Conservation (phyloP, 2,888 invertebrate species). For the Cremastobaeus sp. region DNA sequence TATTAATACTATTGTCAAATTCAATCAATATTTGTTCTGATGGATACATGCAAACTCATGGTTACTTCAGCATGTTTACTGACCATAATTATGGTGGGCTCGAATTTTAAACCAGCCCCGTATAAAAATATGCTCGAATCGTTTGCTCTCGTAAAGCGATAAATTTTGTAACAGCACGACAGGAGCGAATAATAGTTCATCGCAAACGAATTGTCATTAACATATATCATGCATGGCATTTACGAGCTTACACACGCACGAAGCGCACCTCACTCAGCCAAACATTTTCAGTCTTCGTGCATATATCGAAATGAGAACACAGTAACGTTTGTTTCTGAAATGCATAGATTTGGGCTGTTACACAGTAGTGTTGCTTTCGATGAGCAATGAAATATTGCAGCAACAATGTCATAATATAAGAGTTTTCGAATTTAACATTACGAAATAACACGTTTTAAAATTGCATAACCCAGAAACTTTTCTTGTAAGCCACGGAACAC, state of each 20-base stretch:
- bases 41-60: slow-evolving; percentile 23
- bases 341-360: slow-evolving; percentile 47
- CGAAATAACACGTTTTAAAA: too few relatives aligned
- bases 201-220: slow-evolving; percentile 58
- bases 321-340: slow-evolving; percentile 43
- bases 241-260: slow-evolving; percentile 55
- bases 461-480: too few relatives aligned
- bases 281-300: slow-evolving; percentile 47
- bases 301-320: slow-evolving; percentile 42
- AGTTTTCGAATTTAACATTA: too few relatives aligned
- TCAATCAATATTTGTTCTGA: slow-evolving; percentile 19
- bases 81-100: slow-evolving; percentile 33
- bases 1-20: too few relatives aligned
- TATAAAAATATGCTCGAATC: slow-evolving; percentile 43
- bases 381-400: slow-evolving; percentile 44
- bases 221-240: slow-evolving; percentile 60
- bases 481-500: too few relatives aligned
- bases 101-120: slow-evolving; percentile 45
- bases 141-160: slow-evolving; percentile 36
- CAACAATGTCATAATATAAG: too few relatives aligned
- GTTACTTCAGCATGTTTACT: slow-evolving; percentile 43
- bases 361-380: slow-evolving; percentile 42
- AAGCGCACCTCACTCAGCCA: slow-evolving; percentile 41
- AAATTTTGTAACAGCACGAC: slow-evolving; percentile 52
- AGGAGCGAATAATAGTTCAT: slow-evolving; percentile 54